Evolutionary conservation across 1,140 invertebrate genomes (phyloP).

Genomic region (Caerostris extrusa): DNA sequence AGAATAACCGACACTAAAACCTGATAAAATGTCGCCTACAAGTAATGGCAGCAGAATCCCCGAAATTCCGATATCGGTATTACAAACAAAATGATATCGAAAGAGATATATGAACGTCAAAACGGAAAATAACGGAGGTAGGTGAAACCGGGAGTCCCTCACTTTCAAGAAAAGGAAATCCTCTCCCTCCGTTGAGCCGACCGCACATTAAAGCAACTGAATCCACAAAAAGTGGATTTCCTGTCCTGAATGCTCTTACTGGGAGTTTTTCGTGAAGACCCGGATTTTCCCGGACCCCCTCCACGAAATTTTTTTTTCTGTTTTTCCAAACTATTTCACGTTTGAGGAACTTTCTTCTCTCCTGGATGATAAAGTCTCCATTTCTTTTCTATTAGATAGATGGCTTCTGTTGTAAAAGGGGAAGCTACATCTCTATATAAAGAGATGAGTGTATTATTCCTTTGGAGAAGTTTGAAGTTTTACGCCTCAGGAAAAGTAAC

Average conservation of each 20-base stretch:
- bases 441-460: conserved; percentile 49
- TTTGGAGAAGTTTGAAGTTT: conserved; percentile 47
- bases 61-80: conserved; percentile 7
- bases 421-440: neutral
- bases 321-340: conserved; percentile 60
- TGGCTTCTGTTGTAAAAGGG: neutral
- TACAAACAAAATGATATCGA: neutral
- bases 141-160: conserved; percentile 24
- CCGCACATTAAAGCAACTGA: conserved; percentile 62
- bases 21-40: conserved; percentile 15
- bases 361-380: conserved; percentile 37
- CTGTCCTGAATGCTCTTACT: conserved; percentile 44
- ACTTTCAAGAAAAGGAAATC: conserved; percentile 50
- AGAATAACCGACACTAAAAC: neutral
- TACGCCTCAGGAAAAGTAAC: conserved; percentile 24
- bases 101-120: neutral
- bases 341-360: conserved; percentile 44
- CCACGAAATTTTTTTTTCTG: neutral
- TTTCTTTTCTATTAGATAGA: conserved; percentile 62
- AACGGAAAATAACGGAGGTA: neutral
- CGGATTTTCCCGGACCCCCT: neutral
- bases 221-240: conserved; percentile 71
- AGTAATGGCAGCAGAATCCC: neutral
- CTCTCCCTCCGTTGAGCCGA: neutral
- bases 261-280: conserved; percentile 1